Conservation (phyloP, 2,797 vertebrate species). For the Sebastes minor region DNA sequence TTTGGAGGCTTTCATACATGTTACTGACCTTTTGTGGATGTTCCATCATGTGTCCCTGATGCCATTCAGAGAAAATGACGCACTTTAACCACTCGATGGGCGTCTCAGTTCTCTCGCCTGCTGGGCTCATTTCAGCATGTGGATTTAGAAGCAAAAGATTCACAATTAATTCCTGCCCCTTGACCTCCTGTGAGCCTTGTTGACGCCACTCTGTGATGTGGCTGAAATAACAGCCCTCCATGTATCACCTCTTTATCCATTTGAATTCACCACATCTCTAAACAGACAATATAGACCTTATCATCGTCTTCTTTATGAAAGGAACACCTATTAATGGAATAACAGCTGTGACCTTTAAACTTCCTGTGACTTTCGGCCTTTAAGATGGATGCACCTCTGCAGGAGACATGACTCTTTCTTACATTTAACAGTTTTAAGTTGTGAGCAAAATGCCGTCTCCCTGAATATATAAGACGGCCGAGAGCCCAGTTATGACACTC, state of each 20-base stretch:
- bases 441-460: neutral
- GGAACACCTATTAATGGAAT: neutral
- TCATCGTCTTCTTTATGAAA: neutral
- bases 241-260: neutral
- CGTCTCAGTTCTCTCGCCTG: constrained; percentile 22
- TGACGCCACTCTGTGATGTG: neutral
- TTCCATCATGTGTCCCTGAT: neutral
- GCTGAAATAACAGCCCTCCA: constrained; percentile 3
- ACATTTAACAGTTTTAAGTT: neutral
- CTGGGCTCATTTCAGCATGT: constrained; percentile 45
- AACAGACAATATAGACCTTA: constrained; percentile 32
- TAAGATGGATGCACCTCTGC: neutral
- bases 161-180: constrained; percentile 15
- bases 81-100: neutral
- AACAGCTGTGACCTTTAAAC: constrained; percentile 7
- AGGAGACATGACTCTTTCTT: constrained; percentile 5
- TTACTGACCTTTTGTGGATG: constrained; percentile 4
- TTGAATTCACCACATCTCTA: constrained; percentile 20
- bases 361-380: constrained; percentile 3
- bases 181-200: constrained; percentile 15
- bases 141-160: constrained; percentile 14
- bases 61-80: constrained; percentile 27
- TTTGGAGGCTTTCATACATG: neutral
- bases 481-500: neutral
- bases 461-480: constrained; percentile 62